phyloP scores from a whole-genome alignment of 2,797 vertebrate species.

The Benthosema pterotum region DNA sequence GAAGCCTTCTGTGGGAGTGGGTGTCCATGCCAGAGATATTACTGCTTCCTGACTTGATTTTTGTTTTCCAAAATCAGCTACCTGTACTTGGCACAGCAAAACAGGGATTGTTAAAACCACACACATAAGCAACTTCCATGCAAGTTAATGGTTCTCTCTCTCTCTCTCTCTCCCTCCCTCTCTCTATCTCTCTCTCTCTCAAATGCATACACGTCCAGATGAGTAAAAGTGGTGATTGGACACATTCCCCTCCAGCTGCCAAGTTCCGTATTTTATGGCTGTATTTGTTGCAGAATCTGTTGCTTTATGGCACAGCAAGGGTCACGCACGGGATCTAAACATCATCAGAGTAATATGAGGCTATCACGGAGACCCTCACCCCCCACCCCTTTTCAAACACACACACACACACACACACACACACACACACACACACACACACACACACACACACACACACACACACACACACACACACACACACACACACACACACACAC shows the following conservation, averaged over 20 bases:
- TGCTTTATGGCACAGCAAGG: slow-evolving; percentile 56
- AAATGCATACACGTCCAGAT: slow-evolving; percentile 32
- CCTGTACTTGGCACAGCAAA: slow-evolving; percentile 56
- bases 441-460: slow-evolving; percentile 41
- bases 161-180: too few relatives aligned
- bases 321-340: slow-evolving; percentile 62
- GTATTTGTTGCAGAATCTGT: slow-evolving; percentile 60
- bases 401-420: slow-evolving; percentile 13
- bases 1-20: slow-evolving; percentile 25
- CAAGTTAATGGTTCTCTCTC: neutral
- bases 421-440: slow-evolving; percentile 14
- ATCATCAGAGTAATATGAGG: slow-evolving; percentile 47
- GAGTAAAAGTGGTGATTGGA: slow-evolving; percentile 55
- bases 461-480: slow-evolving; percentile 18
- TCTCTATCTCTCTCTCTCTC: neutral
- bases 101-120: slow-evolving; percentile 40
- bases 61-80: slow-evolving; percentile 62
- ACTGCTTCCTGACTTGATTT: slow-evolving; percentile 66
- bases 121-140: slow-evolving; percentile 20
- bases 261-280: slow-evolving; percentile 65
- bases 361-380: slow-evolving; percentile 43
- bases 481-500: slow-evolving; percentile 14
- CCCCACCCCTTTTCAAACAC: slow-evolving; percentile 8
- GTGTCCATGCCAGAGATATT: slow-evolving; percentile 48
- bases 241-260: slow-evolving; percentile 58